A percentile compares a stretch with the other conserved stretches of the same genome.
Conservation (phyloP, 2,888 invertebrate genomes). For the Aleiodes leptofemur region DNA sequence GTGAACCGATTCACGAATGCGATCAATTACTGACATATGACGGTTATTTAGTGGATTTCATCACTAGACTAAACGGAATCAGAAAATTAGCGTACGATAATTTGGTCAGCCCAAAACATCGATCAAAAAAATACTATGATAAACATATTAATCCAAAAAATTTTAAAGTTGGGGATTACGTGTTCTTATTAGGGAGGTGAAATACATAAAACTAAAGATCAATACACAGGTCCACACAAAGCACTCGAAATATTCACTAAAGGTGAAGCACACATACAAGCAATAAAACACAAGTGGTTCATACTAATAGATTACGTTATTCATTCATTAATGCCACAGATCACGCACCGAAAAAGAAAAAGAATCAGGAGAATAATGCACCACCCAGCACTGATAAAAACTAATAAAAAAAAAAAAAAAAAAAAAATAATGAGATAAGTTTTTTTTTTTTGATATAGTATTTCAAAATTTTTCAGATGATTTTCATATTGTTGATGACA, state of each 20-base stretch:
- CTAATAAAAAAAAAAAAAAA: too few relatives aligned
- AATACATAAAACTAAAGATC: conserved; percentile 43
- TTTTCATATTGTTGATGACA: too few relatives aligned
- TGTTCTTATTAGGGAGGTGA: conserved; percentile 40
- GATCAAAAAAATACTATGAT: conserved; percentile 29
- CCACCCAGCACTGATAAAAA: too few relatives aligned
- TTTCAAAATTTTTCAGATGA: too few relatives aligned
- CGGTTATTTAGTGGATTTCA: conserved; percentile 45
- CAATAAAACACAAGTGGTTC: conserved; percentile 22
- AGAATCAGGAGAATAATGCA: too few relatives aligned
- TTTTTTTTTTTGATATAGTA: too few relatives aligned
- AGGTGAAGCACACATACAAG: conserved; percentile 36
- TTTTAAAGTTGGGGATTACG: conserved; percentile 40
- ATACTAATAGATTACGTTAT: conserved; percentile 36
- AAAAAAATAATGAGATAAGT: too few relatives aligned
- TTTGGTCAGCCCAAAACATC: conserved; percentile 37
- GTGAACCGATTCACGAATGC: conserved; percentile 19
- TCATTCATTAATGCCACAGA: too few relatives aligned
- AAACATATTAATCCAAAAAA: neutral
- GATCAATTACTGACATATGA: conserved; percentile 40
- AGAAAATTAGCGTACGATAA: conserved; percentile 41
- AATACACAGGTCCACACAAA: conserved; percentile 49
- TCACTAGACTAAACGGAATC: conserved; percentile 16
- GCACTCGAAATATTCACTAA: conserved; percentile 34
- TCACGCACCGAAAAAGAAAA: too few relatives aligned